These are phyloP conservation scores for Carcharodon carcharias DNA, from an alignment of 2,797 vertebrate species.

Conservation along the genomic window DNA sequence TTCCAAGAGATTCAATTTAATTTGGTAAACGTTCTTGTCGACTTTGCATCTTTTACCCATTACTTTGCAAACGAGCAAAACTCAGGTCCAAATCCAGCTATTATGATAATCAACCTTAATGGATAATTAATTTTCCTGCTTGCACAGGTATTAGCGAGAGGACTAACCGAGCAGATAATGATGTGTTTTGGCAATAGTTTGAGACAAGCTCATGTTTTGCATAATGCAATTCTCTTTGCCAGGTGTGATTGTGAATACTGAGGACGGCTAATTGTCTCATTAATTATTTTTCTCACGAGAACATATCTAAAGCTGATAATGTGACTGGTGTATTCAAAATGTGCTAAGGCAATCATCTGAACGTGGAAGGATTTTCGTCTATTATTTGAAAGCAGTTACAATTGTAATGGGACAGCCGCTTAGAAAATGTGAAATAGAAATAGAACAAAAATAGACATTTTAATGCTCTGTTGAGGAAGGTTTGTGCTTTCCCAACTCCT, in stretches of 20 bases:
- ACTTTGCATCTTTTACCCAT: neutral
- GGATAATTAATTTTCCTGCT: constrained; percentile 21
- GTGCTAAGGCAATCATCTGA: neutral
- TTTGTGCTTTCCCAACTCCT: neutral
- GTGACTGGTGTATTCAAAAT: neutral
- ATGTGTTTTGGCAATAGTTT: constrained; percentile 31
- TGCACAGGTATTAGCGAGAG: neutral
- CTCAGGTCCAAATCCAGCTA: neutral
- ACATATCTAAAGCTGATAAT: neutral
- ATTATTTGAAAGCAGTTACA: neutral
- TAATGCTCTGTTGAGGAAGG: too few relatives aligned
- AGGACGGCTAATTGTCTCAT: constrained; percentile 27
- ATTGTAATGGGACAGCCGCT: neutral
- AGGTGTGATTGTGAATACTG: constrained; percentile 28
- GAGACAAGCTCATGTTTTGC: constrained; percentile 7
- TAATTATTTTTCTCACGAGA: constrained; percentile 2
- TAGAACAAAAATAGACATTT: neutral
- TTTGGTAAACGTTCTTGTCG: neutral
- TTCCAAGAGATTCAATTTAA: neutral
- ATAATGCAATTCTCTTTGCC: neutral
- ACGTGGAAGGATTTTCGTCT: neutral
- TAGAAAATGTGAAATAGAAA: neutral
- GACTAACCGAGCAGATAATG: constrained; percentile 14
- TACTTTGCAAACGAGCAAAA: neutral
- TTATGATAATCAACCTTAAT: constrained; percentile 16